These are phyloP conservation scores for Pygoscelis antarcticus DNA, from an alignment of 2,113 vertebrate species.

Conservation along the genomic window DNA sequence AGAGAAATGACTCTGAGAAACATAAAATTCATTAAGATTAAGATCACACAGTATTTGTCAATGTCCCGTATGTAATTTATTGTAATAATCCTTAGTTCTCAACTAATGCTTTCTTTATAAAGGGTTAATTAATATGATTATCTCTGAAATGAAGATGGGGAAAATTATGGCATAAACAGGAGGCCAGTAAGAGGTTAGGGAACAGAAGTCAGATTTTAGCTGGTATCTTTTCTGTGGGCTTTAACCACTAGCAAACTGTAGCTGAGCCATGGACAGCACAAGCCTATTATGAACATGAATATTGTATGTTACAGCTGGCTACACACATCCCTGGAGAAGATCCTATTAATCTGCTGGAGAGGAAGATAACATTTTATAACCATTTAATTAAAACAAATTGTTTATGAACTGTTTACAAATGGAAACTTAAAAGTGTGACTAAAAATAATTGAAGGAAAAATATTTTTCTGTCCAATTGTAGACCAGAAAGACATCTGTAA, in stretches of 20 bases:
- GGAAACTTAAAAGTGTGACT: not conserved
- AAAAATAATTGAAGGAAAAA: not conserved
- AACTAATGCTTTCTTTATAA: not conserved
- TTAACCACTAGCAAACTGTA: not conserved
- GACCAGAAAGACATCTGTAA: not conserved
- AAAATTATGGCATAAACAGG: not conserved
- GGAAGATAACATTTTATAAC: not conserved
- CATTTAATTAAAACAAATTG: not conserved
- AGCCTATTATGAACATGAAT: not conserved
- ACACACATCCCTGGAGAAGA: not conserved
- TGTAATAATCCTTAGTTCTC: not conserved
- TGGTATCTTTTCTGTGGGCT: not conserved
- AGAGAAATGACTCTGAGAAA: not conserved
- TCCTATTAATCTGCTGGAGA: not conserved
- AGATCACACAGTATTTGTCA: not conserved
- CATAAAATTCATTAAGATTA: not conserved
- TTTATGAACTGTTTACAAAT: not conserved
- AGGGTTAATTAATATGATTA: not conserved
- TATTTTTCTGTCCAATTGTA: not conserved
- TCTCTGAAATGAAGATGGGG: not conserved
- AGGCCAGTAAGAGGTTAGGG: not conserved
- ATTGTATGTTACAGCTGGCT: not conserved
- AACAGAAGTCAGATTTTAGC: not conserved
- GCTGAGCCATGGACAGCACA: not conserved
- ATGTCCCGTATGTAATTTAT: not conserved